A percentile compares a stretch with the other conserved stretches of the same genome.
Evolutionary conservation across 2,888 invertebrate species (phyloP).

Genomic region (Zygaena filipendulae): DNA sequence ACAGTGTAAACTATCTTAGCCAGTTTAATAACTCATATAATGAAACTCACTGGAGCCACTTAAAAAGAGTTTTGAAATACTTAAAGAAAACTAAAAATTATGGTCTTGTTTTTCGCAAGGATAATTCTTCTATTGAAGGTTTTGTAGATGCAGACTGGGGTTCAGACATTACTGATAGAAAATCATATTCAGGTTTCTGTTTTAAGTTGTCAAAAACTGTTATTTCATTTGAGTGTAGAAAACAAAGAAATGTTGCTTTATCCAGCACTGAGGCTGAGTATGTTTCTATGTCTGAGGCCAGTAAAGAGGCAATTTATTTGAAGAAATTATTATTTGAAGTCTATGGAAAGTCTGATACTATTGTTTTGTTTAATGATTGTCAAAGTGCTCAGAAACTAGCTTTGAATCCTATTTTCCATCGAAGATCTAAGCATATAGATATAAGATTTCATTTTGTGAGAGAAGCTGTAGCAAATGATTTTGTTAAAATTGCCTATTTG

Average conservation of each 20-base stretch:
- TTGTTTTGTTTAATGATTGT: slow-evolving; percentile 9
- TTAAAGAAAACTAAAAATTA: too few species aligned
- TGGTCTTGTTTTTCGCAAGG: too few species aligned
- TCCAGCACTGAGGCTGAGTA: slow-evolving; percentile 11
- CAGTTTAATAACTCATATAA: slow-evolving; percentile 9
- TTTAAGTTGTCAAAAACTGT: slow-evolving; percentile 2
- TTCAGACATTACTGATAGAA: not conserved
- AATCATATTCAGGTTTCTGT: slow-evolving; percentile 1
- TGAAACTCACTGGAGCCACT: slow-evolving; percentile 7
- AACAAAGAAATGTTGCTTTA: slow-evolving; percentile 9
- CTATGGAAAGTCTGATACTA: slow-evolving; percentile 1
- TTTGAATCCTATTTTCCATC: slow-evolving; percentile 9
- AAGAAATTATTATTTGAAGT: slow-evolving; percentile 9
- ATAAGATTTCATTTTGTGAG: slow-evolving; percentile 10
- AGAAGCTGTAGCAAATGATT: slow-evolving; percentile 6
- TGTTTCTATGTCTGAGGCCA: slow-evolving; percentile 3
- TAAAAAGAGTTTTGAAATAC: slow-evolving; percentile 3
- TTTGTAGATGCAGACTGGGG: slow-evolving; percentile 1
- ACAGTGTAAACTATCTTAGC: slow-evolving; percentile 6
- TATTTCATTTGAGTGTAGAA: slow-evolving; percentile 6
- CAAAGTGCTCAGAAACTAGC: slow-evolving; percentile 11
- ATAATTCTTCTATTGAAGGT: too few species aligned
- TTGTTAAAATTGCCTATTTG: slow-evolving; percentile 6
- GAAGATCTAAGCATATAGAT: slow-evolving; percentile 11
- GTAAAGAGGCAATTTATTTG: slow-evolving; percentile 11